phyloP scores from a whole-genome alignment of 2,113 vertebrate species.

The Centropus unirufus region DNA sequence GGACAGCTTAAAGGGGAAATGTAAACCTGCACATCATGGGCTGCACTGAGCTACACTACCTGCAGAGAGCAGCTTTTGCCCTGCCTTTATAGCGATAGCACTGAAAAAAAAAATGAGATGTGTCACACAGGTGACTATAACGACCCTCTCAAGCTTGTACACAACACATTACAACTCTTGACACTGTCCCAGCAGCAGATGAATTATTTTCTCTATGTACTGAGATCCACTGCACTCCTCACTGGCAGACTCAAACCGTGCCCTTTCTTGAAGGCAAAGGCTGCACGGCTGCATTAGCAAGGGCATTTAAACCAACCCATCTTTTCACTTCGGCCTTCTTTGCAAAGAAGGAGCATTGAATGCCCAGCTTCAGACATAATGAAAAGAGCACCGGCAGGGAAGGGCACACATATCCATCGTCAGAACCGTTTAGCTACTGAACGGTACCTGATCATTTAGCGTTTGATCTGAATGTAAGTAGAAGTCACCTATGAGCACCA shows the following conservation, averaged over 20 bases:
- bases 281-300: not conserved
- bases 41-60: not conserved
- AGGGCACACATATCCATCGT: not conserved
- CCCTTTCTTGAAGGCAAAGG: not conserved
- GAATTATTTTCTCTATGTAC: not conserved
- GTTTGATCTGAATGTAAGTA: not conserved
- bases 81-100: not conserved
- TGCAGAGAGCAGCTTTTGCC: not conserved
- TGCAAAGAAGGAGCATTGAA: not conserved
- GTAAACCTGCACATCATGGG: accelerated
- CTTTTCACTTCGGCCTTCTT: not conserved
- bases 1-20: not conserved
- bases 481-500: not conserved
- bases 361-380: not conserved
- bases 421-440: not conserved
- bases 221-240: not conserved
- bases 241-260: not conserved
- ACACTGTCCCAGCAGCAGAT: not conserved
- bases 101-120: not conserved
- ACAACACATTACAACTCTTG: not conserved
- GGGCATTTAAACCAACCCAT: not conserved
- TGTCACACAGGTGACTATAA: not conserved
- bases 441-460: not conserved
- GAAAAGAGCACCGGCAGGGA: not conserved
- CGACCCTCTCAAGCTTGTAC: not conserved